A percentile compares a stretch with the other conserved stretches of the same genome.
Conservation (phyloP, 2,797 vertebrate species). For the Gallinago solitaria region DNA sequence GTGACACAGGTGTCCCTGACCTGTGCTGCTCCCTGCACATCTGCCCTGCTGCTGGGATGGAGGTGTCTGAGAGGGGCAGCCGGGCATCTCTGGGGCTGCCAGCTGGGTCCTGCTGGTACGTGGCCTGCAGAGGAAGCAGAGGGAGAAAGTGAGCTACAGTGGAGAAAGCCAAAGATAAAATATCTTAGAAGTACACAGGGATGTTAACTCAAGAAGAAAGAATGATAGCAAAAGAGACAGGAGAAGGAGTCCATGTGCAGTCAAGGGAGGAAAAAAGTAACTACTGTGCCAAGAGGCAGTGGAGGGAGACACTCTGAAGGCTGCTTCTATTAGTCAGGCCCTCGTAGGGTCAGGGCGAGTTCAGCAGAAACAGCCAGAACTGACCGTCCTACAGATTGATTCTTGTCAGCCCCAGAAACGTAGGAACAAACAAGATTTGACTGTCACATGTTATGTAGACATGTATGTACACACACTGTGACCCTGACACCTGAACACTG, state of each 20-base stretch:
- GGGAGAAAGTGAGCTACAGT: not conserved
- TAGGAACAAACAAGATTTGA: not conserved
- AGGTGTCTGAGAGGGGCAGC: not conserved
- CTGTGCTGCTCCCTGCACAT: not conserved
- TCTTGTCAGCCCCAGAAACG: not conserved
- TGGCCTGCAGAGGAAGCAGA: not conserved
- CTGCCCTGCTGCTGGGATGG: rapidly evolving
- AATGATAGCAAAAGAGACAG: not conserved
- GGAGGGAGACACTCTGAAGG: not conserved
- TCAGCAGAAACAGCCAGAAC: not conserved
- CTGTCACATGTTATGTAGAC: not conserved
- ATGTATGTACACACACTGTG: rapidly evolving
- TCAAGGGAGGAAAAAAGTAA: not conserved
- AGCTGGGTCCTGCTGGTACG: rapidly evolving
- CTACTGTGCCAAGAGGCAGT: not conserved
- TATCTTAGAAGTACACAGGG: not conserved
- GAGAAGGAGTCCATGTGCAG: not conserved
- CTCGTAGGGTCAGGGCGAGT: not conserved
- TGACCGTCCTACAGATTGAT: not conserved
- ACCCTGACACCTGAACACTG: not conserved
- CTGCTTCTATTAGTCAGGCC: not conserved
- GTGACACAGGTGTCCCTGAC: not conserved
- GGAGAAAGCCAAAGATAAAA: not conserved
- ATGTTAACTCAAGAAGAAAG: not conserved
- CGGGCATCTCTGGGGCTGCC: not conserved